Evolutionary conservation across 2,797 vertebrate genomes (phyloP), one percentile per base, ranked within the genome.

Genomic region (Sebastes minor): DNA sequence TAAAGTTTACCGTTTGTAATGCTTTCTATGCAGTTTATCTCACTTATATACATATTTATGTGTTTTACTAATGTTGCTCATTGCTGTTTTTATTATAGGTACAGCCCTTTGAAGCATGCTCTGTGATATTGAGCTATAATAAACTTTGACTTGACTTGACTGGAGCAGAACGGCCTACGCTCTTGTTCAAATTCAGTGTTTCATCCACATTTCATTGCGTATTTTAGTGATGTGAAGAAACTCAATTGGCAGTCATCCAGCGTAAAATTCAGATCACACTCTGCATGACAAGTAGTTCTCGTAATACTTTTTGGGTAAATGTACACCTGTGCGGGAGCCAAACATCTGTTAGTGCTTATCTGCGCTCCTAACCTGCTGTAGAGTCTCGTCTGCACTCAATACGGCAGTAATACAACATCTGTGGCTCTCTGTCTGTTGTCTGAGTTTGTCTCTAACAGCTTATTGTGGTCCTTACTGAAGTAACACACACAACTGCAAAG

Each of bases 301-400:
- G 60, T 46, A 13, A 66, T 71, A 56, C 32, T 22, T 52, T 22
- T 4, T 30, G 18, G 35, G 16, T 65, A 11, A 63, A 75, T 33
- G 63, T 76, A 80, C 85, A 87, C 69, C 88, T 89, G 84, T 74
- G 42, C 11, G 0, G 1, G 33, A 85, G 61, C 30, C 42, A 62
- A 78, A 85, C 81, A 86, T 70, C 84, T 91, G 88, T 49, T 63
- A 6, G 49, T 60, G 35, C 63, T 69, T 79, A 82, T 84, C 82
- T 82, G 14, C n/a, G 4, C 70, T 73, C 25, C 2, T 3, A 79
- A 86, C 60, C 76, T 80, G 73, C 70, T 64, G 69, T 67, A 25
- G 56, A 80, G 33, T 75, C 23, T 35, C 1, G 23, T 49, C 70
- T 86, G 83, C 28, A 76, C 77, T 82, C 72, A 62, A 68, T 63